Conservation (phyloP, 1,140 invertebrate genomes). For the Lethrus apterus region DNA sequence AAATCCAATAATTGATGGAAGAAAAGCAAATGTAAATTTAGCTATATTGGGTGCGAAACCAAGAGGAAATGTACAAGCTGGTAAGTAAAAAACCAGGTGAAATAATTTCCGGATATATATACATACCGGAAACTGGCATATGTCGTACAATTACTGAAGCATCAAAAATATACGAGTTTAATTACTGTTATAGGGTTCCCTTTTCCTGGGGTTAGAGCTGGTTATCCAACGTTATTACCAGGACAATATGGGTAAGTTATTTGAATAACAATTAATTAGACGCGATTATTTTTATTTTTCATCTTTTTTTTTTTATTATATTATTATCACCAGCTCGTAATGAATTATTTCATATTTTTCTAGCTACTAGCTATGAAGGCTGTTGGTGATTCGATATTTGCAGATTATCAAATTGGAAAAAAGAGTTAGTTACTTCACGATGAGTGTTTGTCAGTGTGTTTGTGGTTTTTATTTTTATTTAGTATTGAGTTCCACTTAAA, state of each 20-base stretch:
- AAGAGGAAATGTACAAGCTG: conserved; percentile 73
- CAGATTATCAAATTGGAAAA: conserved; percentile 39
- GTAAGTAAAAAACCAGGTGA: conserved; percentile 46
- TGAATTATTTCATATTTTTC: conserved; percentile 37
- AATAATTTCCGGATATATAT: neutral
- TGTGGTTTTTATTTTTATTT: conserved; percentile 35
- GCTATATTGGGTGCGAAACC: conserved; percentile 96
- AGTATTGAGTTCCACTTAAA: conserved; percentile 40
- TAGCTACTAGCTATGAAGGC: conserved; percentile 36
- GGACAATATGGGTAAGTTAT: conserved; percentile 66
- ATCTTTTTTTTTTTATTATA: conserved; percentile 4
- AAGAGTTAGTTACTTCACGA: conserved; percentile 39
- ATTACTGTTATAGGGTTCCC: conserved; percentile 51
- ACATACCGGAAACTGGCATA: conserved; percentile 6
- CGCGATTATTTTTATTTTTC: conserved; percentile 4
- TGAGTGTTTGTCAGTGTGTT: conserved; percentile 42
- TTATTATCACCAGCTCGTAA: conserved; percentile 21
- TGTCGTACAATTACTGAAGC: conserved; percentile 23
- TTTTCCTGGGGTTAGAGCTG: conserved; percentile 56
- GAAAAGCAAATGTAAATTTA: conserved; percentile 97
- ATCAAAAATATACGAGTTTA: conserved; percentile 21
- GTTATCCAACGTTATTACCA: conserved; percentile 61
- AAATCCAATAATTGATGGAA: conserved; percentile 96
- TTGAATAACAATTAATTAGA: neutral
- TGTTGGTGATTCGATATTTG: conserved; percentile 38